These are phyloP conservation scores for Pseudocheirus occidentalis DNA, from an alignment of 2,797 vertebrate genomes.

Conservation along the genomic window DNA sequence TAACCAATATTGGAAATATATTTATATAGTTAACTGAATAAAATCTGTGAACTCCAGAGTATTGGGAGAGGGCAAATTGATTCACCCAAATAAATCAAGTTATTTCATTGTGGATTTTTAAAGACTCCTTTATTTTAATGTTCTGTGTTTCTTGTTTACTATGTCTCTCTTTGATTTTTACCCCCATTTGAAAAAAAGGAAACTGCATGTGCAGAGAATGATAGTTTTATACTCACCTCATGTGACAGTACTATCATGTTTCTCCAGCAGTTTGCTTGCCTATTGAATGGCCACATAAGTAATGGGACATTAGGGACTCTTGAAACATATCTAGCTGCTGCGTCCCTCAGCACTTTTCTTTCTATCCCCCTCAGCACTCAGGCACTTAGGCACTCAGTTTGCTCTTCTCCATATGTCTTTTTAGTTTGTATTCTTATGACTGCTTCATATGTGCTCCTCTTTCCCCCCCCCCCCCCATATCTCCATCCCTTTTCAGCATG, in stretches of 20 bases:
- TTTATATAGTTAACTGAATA: not conserved
- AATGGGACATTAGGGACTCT: slow-evolving; percentile 65
- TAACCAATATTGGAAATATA: slow-evolving; percentile 28
- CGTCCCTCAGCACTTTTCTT: not conserved
- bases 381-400: not conserved
- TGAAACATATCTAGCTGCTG: slow-evolving; percentile 34
- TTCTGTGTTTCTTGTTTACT: slow-evolving; percentile 30
- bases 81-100: not conserved
- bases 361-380: slow-evolving; percentile 21
- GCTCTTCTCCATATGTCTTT: slow-evolving; percentile 38
- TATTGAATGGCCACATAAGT: slow-evolving; percentile 65
- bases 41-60: not conserved
- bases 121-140: slow-evolving; percentile 17
- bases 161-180: slow-evolving; percentile 50
- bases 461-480: slow-evolving; percentile 35
- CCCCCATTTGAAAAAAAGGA: slow-evolving; percentile 67
- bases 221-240: slow-evolving; percentile 37
- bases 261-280: slow-evolving; percentile 61
- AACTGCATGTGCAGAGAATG: slow-evolving; percentile 31
- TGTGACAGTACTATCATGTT: slow-evolving; percentile 24
- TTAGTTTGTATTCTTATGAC: not conserved
- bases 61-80: not conserved
- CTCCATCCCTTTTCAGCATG: not conserved
- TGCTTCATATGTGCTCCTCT: not conserved
- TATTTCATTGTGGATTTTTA: not conserved